phyloP scores from a whole-genome alignment of 64 coral and sea anemone species.

The Montipora efflorescens region DNA sequence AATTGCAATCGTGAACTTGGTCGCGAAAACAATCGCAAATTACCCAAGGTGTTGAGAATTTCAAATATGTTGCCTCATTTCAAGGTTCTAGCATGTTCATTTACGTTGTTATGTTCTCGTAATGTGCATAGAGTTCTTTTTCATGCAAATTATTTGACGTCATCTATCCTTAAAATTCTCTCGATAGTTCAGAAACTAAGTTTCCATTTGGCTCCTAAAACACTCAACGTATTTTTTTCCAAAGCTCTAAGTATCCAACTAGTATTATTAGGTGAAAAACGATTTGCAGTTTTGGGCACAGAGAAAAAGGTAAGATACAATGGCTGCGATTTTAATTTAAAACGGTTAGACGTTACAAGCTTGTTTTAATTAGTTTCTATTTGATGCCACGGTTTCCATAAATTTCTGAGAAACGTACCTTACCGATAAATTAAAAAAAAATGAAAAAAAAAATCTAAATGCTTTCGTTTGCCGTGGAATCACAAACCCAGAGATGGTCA shows the following conservation, averaged over 20 bases:
- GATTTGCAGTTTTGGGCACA: no score
- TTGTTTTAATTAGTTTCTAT: no score
- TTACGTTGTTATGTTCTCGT: background rate
- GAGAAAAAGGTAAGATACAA: no score
- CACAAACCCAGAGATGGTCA: no score
- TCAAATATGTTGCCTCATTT: slow-evolving; percentile 11
- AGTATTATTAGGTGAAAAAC: background rate
- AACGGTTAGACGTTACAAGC: no score
- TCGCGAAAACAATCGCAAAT: background rate
- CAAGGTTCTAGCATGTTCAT: background rate
- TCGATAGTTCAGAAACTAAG: background rate
- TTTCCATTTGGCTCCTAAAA: background rate
- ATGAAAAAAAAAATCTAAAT: no score
- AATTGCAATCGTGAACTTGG: background rate
- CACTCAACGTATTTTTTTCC: background rate
- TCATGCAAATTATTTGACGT: slow-evolving; percentile 32
- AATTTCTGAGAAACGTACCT: no score
- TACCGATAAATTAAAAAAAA: no score
- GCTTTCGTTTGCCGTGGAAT: no score
- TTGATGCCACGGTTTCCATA: no score
- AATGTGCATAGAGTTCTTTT: background rate
- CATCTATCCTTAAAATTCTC: background rate
- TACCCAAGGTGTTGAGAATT: background rate
- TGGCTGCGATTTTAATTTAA: no score
- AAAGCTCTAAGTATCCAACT: background rate